These are phyloP conservation scores for Tetraodon nigroviridis DNA, from an alignment of 2,113 vertebrate species.

Conservation along the genomic window DNA sequence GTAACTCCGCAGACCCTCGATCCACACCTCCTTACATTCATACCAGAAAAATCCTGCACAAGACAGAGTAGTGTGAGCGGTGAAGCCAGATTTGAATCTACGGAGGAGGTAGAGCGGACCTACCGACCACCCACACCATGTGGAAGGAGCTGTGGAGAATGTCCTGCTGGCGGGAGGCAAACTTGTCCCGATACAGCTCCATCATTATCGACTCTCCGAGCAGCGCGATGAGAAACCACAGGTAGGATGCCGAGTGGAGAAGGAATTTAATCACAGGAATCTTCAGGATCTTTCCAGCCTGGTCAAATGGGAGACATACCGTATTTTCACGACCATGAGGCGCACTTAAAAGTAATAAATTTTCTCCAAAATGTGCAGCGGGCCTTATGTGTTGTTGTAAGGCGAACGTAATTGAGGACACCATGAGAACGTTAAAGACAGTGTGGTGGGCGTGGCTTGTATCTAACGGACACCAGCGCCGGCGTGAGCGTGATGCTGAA, in stretches of 20 bases:
- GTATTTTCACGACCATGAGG: too few relatives aligned
- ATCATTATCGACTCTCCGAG: conserved; percentile 84
- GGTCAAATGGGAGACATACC: conserved; percentile 6
- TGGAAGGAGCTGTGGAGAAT: conserved; percentile 84
- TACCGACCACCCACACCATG: conserved; percentile 90
- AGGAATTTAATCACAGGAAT: conserved; percentile 87
- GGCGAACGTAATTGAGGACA: too few relatives aligned
- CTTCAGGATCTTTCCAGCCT: conserved; percentile 80
- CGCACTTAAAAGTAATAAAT: too few relatives aligned
- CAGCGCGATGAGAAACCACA: conserved; percentile 87
- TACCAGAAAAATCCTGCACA: conserved; percentile 86
- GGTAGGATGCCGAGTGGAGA: conserved; percentile 84
- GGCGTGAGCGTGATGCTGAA: too few relatives aligned
- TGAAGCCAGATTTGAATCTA: background rate
- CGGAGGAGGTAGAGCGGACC: conserved; percentile 27
- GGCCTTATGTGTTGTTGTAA: too few relatives aligned
- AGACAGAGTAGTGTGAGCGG: background rate
- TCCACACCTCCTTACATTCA: conserved; percentile 91
- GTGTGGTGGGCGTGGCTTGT: too few relatives aligned
- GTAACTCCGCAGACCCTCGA: conserved; percentile 83
- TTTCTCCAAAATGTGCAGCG: too few relatives aligned
- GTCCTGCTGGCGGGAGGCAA: conserved; percentile 76
- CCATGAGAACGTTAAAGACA: too few relatives aligned
- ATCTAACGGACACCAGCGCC: too few relatives aligned
- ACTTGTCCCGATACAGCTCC: conserved; percentile 76